A percentile compares a stretch with the other conserved stretches of the same genome.
phyloP scores from a whole-genome alignment of 2,797 vertebrate genomes.

The Danio tinwini region DNA sequence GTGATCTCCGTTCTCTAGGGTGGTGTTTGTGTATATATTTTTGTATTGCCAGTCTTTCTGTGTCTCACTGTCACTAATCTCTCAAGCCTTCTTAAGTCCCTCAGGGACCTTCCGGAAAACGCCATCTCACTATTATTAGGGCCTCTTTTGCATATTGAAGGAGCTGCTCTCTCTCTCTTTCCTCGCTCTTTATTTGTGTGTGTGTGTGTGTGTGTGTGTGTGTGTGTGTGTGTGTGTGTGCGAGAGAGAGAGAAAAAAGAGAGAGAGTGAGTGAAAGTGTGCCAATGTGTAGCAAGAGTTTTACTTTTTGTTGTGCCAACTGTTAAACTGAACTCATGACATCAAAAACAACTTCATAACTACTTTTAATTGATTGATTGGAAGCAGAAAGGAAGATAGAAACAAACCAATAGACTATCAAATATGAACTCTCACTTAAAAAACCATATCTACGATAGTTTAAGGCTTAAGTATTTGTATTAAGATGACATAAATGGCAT shows the following conservation, averaged over 20 bases:
- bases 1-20: constrained; percentile 10
- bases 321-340: constrained; percentile 33
- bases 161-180: constrained; percentile 60
- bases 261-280: constrained; percentile 16
- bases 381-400: constrained; percentile 17
- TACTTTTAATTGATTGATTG: constrained; percentile 23
- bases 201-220: too few relatives aligned
- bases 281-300: constrained; percentile 2
- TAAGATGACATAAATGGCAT: not conserved
- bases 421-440: not conserved
- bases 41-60: constrained; percentile 41
- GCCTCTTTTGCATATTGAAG: constrained; percentile 74
- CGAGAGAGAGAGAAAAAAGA: too few relatives aligned
- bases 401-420: not conserved
- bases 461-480: not conserved
- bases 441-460: not conserved
- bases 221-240: too few relatives aligned
- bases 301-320: constrained; percentile 21
- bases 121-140: constrained; percentile 76
- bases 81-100: constrained; percentile 56
- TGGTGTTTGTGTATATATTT: constrained; percentile 18
- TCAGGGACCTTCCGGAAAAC: constrained; percentile 76
- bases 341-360: constrained; percentile 49
- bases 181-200: too few relatives aligned
- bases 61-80: constrained; percentile 57